Base-by-base conservation (phyloP, 1,140 invertebrate genomes). In the Ips nitidus region DNA sequence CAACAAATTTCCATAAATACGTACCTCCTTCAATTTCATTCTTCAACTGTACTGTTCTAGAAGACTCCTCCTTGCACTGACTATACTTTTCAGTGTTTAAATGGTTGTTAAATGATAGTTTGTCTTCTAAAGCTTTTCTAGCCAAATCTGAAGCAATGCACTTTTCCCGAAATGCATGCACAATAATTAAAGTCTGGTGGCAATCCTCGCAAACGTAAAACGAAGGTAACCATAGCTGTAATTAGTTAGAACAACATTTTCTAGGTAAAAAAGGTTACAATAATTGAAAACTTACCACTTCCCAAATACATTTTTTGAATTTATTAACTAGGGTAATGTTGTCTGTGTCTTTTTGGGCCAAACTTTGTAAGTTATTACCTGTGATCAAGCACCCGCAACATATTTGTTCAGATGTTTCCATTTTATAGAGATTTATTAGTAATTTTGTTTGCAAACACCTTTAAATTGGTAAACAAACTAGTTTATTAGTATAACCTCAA, bases 121-220 rank as follows among this genome's bases (percentile, higher is more conserved):
- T 3, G 3, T 50, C 7, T 50, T 50, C 45, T 50, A 8, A 22
- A 3, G 6, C 22, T 50, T 55, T 55, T 52, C 63, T 55, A 6
- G 37, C 38, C 4, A 55, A 41, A 45, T 65, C 63, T 36, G 71
- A 66, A n/a, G 59, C 40, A 42, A 73, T 60, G 52, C 71, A 73
- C 66, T 65, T 73, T 42, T 50, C 53, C 36, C 57, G n/a, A 52
- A 73, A 73, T 55, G 2, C 40, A 53, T 70, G 52, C 22, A 68
- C 67, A 39, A 53, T 56, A 61, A 70, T 62, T 60, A 70, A 43
- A 39, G 59, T 65, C 8, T 61, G 43, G 1, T 45, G 52, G 45
- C 71, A 73, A 7, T 63, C 36, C 1, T 6, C 5, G 64, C 71
- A 73, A 5, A 71, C 7, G 39, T 47, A 58, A 55, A 67, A 73